phyloP scores from a whole-genome alignment of 2,888 invertebrate genomes.

The Lampropteryx suffumata region DNA sequence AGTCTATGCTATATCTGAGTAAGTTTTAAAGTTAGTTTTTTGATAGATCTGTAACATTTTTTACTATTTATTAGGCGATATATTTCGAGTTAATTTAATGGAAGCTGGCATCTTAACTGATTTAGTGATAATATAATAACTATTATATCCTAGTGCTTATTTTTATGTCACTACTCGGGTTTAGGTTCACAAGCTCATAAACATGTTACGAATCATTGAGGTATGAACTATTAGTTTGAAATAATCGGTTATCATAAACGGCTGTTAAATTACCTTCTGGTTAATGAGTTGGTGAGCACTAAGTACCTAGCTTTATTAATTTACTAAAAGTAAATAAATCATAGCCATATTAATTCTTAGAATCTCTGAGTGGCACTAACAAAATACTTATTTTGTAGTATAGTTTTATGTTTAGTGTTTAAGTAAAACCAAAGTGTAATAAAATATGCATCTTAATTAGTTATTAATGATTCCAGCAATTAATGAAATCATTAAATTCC shows the following conservation, averaged over 20 bases:
- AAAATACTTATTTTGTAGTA: slow-evolving; percentile 28
- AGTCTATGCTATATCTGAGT: too few species aligned
- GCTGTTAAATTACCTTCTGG: too few species aligned
- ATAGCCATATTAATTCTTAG: slow-evolving; percentile 36
- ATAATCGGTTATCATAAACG: too few species aligned
- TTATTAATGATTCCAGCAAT: slow-evolving; percentile 12
- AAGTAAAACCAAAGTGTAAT: slow-evolving; percentile 54
- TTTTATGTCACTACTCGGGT: slow-evolving; percentile 10
- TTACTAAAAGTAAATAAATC: slow-evolving; percentile 18
- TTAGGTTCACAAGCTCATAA: neutral
- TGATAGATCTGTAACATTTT: too few species aligned
- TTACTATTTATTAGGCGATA: neutral
- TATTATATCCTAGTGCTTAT: too few species aligned
- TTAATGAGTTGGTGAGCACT: too few species aligned
- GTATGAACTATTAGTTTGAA: too few species aligned
- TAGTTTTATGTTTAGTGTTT: slow-evolving; percentile 35
- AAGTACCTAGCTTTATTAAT: slow-evolving; percentile 4
- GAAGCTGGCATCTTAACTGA: neutral
- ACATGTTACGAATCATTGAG: too few species aligned
- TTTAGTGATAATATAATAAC: slow-evolving; percentile 4
- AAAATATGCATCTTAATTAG: slow-evolving; percentile 25
- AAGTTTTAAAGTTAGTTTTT: too few species aligned
- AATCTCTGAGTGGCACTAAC: slow-evolving; percentile 38
- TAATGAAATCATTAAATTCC: slow-evolving; percentile 7
- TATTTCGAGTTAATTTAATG: neutral